Conservation (phyloP, 2,888 invertebrate species). For the Suillia variegata region DNA sequence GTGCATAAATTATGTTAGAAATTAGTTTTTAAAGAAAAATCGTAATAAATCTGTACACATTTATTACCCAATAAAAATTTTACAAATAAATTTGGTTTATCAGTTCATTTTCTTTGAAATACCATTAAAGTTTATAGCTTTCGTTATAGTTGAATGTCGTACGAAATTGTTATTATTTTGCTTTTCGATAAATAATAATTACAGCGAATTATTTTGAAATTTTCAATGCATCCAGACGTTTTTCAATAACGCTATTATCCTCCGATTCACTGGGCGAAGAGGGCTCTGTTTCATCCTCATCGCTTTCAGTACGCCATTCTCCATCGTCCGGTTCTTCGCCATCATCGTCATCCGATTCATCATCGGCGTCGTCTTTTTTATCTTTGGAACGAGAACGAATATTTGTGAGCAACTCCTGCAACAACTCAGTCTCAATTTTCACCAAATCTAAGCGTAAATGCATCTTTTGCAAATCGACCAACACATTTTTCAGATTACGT, state of each 20-base stretch:
- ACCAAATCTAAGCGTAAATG: conserved; percentile 49
- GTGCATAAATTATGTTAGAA: no score
- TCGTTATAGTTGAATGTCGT: no score
- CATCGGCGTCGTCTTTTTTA: conserved; percentile 36
- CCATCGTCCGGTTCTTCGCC: neutral
- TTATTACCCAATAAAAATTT: conserved; percentile 1
- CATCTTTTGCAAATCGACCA: conserved; percentile 47
- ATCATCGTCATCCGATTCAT: conserved; percentile 23
- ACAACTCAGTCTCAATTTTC: conserved; percentile 53
- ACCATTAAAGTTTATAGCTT: no score
- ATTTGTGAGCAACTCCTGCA: conserved; percentile 54
- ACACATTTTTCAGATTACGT: conserved; percentile 52
- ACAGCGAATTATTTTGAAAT: neutral
- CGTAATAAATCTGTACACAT: conserved; percentile 1
- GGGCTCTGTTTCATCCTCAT: conserved; percentile 23
- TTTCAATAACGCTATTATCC: conserved; percentile 52
- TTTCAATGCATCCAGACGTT: conserved; percentile 31
- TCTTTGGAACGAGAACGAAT: conserved; percentile 44
- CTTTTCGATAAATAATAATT: no score
- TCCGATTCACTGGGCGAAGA: conserved; percentile 47
- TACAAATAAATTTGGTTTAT: no score
- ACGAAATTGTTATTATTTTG: no score
- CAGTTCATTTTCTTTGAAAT: no score
- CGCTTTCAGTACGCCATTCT: neutral
- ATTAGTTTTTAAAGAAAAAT: neutral